Evolutionary conservation across 2,797 vertebrate genomes (phyloP), one percentile per base, ranked within the genome.

Genomic region (Fistularia tabacaria): DNA sequence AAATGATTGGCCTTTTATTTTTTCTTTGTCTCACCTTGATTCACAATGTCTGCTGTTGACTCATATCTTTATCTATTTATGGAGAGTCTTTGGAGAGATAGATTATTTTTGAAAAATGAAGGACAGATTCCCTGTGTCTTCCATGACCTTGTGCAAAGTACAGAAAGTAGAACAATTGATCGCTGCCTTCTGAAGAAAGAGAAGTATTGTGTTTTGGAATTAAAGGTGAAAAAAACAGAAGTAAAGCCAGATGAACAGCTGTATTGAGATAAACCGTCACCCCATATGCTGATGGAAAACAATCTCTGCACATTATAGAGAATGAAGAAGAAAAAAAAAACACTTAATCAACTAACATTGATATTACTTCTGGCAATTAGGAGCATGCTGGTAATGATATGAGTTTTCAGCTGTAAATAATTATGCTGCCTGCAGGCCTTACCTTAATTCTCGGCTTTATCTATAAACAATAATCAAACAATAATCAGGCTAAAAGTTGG

Each of bases 391-490:
- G 95, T 96, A 98, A 96, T 94, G 94, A 96, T 95, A 96, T 94
- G 94, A 95, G 94, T 96, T 94, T 97, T 97, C 94, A 95, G 95
- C 94, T 97, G 95, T 98, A 98, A 98, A 98, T 97, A 97, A 97
- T 97, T 95, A 95, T 81, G 80, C 91, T 93, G 95, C 95, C 96
- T 94, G 90, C 92, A 89, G 97, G 96, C 94, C 89, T 93, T 90
- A 91, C 93, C 95, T 97, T 98, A 94, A 97, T 98, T 96, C 93
- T 93, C 92, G 88, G 92, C 93, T 94, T 90, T 96, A 97, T 98
- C 95, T 94, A 98, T 99, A 98, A 97, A 95, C 97, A 98, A 98
- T 97, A 98, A 98, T 99, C 97, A 98, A 95, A 96, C 93, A 93
- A 88, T 85, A 87, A 83, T 80, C 79, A 73, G 92, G 92, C 90